Percentiles rank a stretch among this genome's conserved stretches.
Conservation (phyloP, 2,113 vertebrate genomes). For the Mystacornis crossleyi region DNA sequence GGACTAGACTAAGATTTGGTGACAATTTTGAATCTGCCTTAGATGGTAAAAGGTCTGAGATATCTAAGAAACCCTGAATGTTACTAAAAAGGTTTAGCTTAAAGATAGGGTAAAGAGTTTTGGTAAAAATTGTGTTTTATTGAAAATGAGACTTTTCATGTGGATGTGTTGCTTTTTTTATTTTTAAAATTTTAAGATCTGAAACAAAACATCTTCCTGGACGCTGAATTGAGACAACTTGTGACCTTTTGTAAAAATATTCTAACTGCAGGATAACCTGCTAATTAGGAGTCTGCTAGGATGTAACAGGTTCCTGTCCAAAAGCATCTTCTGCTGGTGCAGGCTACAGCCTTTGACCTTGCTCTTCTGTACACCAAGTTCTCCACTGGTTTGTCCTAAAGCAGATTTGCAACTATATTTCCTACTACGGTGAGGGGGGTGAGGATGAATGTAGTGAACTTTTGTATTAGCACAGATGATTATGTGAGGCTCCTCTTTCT, state of each 20-base stretch:
- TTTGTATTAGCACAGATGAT: neutral
- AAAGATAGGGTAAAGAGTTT: neutral
- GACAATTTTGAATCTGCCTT: neutral
- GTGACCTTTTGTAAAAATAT: neutral
- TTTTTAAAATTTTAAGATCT: neutral
- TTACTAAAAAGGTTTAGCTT: neutral
- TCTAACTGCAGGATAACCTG: neutral
- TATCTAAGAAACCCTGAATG: neutral
- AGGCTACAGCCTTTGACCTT: neutral
- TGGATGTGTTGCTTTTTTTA: neutral
- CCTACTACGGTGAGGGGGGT: fast-evolving
- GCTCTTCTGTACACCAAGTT: neutral
- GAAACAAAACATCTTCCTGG: neutral
- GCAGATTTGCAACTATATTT: neutral
- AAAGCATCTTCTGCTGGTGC: neutral
- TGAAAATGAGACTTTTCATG: neutral
- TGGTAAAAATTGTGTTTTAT: neutral
- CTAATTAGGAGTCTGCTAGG: neutral
- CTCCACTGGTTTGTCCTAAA: neutral
- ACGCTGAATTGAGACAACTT: neutral
- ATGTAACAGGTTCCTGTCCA: neutral
- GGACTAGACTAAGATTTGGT: neutral
- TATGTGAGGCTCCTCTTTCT: neutral
- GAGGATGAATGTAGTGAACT: neutral
- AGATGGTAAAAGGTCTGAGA: neutral